A percentile compares a stretch with the other conserved stretches of the same genome.
These are phyloP conservation scores for Drosophila lini DNA, from an alignment of 1,140 invertebrate genomes.

Conservation along the genomic window DNA sequence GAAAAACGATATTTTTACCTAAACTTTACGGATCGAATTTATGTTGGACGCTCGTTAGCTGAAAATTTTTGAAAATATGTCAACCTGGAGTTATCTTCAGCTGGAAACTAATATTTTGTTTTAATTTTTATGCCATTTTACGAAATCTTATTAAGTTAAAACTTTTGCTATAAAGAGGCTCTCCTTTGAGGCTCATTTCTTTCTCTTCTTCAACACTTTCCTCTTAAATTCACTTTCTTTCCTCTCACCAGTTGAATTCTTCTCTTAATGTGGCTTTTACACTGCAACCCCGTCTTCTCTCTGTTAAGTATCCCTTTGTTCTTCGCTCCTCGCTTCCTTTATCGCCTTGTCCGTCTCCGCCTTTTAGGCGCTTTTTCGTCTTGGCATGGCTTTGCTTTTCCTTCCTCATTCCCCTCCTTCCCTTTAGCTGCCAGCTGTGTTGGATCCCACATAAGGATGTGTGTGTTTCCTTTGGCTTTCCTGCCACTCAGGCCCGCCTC, in stretches of 20 bases:
- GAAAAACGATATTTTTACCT: background rate
- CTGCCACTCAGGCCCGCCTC: slow-evolving; percentile 24
- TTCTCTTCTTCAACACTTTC: background rate
- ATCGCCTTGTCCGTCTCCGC: background rate
- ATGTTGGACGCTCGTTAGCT: background rate
- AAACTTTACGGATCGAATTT: background rate
- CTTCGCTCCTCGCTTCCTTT: background rate
- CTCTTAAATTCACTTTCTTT: background rate
- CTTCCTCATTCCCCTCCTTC: background rate
- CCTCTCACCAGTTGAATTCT: slow-evolving; percentile 3
- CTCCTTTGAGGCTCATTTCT: background rate
- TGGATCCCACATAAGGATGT: slow-evolving; percentile 15
- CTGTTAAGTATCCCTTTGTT: slow-evolving; percentile 2
- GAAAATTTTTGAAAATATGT: background rate
- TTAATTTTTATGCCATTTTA: no score
- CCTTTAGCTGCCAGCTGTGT: background rate
- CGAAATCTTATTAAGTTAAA: no score
- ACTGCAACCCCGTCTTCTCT: background rate
- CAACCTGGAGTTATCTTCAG: background rate
- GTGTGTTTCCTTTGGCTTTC: slow-evolving; percentile 28
- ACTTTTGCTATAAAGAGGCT: background rate
- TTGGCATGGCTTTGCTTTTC: background rate
- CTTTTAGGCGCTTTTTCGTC: background rate
- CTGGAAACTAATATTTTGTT: background rate
- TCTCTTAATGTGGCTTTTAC: background rate